Evolutionary conservation across 1,140 invertebrate genomes (phyloP), one percentile per base, ranked within the genome.

Genomic region (Pseudomyrmex gracilis): DNA sequence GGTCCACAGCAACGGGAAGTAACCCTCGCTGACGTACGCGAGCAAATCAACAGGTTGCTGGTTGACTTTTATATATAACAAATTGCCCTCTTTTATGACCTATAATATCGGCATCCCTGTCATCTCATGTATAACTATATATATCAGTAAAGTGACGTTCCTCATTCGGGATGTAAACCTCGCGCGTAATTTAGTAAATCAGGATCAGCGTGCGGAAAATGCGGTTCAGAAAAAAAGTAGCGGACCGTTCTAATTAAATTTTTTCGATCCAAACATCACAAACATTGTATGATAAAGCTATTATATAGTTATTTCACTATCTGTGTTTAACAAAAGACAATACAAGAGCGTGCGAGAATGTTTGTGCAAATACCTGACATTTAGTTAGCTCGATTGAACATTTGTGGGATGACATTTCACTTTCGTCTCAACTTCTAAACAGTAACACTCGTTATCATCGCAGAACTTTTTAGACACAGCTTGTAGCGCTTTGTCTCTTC

Each of bases 1-100:
- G 0, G 34, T 76, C 89, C 89, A 91, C 5, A 87, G 10, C 20
- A 91, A 17, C 1, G 90, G 90, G 82, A 91, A 91, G n/a, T 64
- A 85, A 47, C 89, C 89, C 2, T 90, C 80, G 63, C 71, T 89
- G 43, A 91, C 66, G 20, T 90, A 90, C 0, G 66, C n/a, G 0
- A 91, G 80, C 1, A 88, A 24, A 1, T 78, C 20, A 8, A 90
- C 51, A 1, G 87, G 71, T 9, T 67, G 53, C 8, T 17, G 45
- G 1, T 9, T 22, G 20, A 91, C 5, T 49, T 86, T 83, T 1
- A 87, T 13, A 53, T 1, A 87, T 13, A 53, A 90, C 90, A 0
- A 91, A 12, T 17, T 91, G 90, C 2, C 57, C 24, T 67, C 84
- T 88, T n/a, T 90, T 92, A 0, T 68, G 10, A 0, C 86, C 85